Evolutionary conservation across 37 sponge, comb jelly and placozoan species (phyloP), one percentile per base, ranked within the genome.

Genomic region (Dysidea cf. avara): DNA sequence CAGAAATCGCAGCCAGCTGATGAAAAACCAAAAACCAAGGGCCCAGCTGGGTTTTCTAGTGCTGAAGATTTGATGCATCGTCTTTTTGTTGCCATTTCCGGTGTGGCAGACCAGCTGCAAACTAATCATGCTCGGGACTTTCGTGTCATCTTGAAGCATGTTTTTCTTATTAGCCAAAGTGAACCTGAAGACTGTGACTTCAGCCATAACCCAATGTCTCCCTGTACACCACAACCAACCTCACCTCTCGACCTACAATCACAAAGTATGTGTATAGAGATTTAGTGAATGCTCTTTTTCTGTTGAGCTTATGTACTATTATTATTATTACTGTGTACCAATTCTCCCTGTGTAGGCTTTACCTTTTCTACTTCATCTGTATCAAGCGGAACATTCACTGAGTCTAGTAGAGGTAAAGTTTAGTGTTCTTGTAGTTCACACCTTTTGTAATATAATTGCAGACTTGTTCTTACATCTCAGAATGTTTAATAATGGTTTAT

Each of bases 41-140:
- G 77, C 0, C 83, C 78, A 0, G 79, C 69, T 30, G 89, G 79
- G 20, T 88, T 88, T 65, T 39, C 74, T 29, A 67, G 61, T 22
- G 69, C 78, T 3, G 71, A 83, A 24, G 88, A 92, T 39, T 56
- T 81, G 20, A 77, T 92, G 54, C 88, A 92, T 32, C 36, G 81
- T 5, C 85, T 92, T 38, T 92, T 92, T 54, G 60, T 92, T 9
- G 85, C 71, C 39, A 84, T 92, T 20, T 92, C 88, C 11, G 81
- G 89, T 35, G 77, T 92, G 9, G 93, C 93, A 1, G 93, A 92
- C 51, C 84, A 92, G 53, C 74, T 92, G 61, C 93, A 92, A 74
- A 71, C 77, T 24, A 92, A 92, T 56, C 76, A 75, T 53, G 83
- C 93, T 22, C 75, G 64, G 52, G 89, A 92, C 29, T 55, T 92